A percentile compares a stretch with the other conserved stretches of the same genome.
Conservation (phyloP, 1,140 invertebrate species). For the Trypoxylus dichotomus region DNA sequence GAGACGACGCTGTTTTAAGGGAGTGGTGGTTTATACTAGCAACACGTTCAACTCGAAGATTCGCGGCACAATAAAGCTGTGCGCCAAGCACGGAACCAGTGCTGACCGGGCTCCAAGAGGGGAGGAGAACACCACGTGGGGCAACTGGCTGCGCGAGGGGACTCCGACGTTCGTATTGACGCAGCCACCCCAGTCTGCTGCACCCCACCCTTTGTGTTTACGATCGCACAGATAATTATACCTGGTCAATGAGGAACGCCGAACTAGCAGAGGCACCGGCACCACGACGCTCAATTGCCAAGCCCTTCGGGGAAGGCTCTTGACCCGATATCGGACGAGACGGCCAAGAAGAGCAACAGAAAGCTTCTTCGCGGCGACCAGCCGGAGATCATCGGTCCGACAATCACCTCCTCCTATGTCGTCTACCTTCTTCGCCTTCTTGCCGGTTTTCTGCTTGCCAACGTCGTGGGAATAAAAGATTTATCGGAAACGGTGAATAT, state of each 20-base stretch:
- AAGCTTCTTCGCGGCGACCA: background rate
- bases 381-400: background rate
- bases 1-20: background rate
- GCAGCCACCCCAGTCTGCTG: constrained; percentile 33
- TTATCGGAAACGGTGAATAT: background rate
- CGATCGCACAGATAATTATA: constrained; percentile 36
- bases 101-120: constrained; percentile 32
- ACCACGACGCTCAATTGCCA: background rate
- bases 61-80: constrained; percentile 37
- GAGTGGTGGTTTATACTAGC: constrained; percentile 4
- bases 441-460: background rate
- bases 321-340: constrained; percentile 29
- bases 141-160: constrained; percentile 31
- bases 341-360: constrained; percentile 11
- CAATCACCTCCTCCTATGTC: background rate
- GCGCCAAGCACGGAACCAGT: constrained; percentile 17
- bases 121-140: constrained; percentile 31
- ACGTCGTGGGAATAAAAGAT: background rate
- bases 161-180: constrained; percentile 32
- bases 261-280: background rate
- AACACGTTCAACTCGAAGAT: constrained; percentile 30
- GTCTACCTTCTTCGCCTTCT: background rate
- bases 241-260: constrained; percentile 35
- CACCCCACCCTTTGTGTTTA: constrained; percentile 32
- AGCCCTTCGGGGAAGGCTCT: constrained; percentile 28